Conservation (phyloP, 2,113 vertebrate species). For the Campylomormyrus tamandua region DNA sequence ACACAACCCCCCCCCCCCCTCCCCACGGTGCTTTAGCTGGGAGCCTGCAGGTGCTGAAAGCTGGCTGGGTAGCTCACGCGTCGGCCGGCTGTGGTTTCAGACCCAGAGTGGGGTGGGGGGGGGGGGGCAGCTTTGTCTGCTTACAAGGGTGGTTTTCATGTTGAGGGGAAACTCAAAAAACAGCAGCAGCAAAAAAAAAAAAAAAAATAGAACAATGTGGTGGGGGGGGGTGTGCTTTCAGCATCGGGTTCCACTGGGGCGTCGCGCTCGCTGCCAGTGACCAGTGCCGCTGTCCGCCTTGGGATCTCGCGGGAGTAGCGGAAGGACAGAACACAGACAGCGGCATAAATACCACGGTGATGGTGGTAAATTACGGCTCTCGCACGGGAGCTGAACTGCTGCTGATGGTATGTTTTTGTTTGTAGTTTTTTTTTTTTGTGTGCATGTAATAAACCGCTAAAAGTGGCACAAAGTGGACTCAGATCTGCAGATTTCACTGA, state of each 20-base stretch:
- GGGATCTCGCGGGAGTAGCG: neutral
- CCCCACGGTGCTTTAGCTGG: neutral
- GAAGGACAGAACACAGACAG: neutral
- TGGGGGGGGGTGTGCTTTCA: neutral
- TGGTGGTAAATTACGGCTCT: neutral
- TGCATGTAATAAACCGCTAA: neutral
- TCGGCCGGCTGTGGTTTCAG: slow-evolving; percentile 13
- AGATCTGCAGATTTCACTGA: neutral
- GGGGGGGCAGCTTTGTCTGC: neutral
- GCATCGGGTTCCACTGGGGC: neutral
- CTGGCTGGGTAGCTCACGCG: slow-evolving; percentile 22
- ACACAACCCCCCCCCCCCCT: neutral
- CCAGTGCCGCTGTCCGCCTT: neutral
- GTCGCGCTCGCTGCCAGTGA: neutral
- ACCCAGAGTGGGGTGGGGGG: neutral
- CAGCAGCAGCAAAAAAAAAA: neutral
- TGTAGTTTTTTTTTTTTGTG: neutral
- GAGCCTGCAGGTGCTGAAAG: slow-evolving; percentile 13
- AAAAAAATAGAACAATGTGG: neutral
- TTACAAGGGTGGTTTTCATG: neutral
- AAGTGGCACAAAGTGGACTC: neutral
- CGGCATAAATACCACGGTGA: neutral
- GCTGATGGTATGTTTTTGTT: neutral
- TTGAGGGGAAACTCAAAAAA: neutral
- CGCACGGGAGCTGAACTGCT: neutral